A percentile compares a stretch with the other conserved stretches of the same genome.
Conservation (phyloP, 2,888 invertebrate genomes). For the Fragum sueziense region DNA sequence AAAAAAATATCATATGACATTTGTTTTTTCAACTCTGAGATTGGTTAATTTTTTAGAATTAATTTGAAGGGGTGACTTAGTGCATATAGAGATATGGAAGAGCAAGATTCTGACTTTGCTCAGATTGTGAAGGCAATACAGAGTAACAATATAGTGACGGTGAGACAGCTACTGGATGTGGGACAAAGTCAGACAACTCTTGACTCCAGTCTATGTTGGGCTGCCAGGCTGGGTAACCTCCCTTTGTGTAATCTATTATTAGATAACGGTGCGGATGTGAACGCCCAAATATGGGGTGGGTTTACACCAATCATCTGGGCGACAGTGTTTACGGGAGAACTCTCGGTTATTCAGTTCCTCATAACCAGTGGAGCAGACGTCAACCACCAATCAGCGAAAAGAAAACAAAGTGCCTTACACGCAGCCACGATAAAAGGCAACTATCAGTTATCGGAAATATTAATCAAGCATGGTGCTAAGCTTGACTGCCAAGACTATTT, state of each 20-base stretch:
- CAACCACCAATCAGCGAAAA: constrained; percentile 58
- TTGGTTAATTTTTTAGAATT: no score
- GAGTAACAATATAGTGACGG: constrained; percentile 40
- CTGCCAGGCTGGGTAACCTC: constrained; percentile 62
- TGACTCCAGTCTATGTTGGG: constrained; percentile 68
- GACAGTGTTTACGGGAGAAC: constrained; percentile 61
- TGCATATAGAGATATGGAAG: constrained; percentile 27
- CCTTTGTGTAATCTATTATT: constrained; percentile 56
- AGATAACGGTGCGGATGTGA: constrained; percentile 57
- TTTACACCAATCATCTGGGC: constrained; percentile 69
- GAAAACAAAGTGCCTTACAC: constrained; percentile 66
- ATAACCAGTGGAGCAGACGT: constrained; percentile 58
- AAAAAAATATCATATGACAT: no score
- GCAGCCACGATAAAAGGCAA: constrained; percentile 66
- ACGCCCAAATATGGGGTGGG: constrained; percentile 66
- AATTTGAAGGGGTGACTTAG: no score
- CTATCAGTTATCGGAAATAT: constrained; percentile 35
- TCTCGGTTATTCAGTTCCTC: constrained; percentile 50
- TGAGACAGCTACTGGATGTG: constrained; percentile 36
- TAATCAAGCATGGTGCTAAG: constrained; percentile 61
- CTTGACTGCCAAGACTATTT: constrained; percentile 64
- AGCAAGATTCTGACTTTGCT: constrained; percentile 10
- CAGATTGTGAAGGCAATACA: constrained; percentile 54
- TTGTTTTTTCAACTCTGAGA: no score
- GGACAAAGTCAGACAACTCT: constrained; percentile 55